These are phyloP conservation scores for Sturnira hondurensis DNA, from an alignment of 2,113 vertebrate genomes.

Conservation along the genomic window DNA sequence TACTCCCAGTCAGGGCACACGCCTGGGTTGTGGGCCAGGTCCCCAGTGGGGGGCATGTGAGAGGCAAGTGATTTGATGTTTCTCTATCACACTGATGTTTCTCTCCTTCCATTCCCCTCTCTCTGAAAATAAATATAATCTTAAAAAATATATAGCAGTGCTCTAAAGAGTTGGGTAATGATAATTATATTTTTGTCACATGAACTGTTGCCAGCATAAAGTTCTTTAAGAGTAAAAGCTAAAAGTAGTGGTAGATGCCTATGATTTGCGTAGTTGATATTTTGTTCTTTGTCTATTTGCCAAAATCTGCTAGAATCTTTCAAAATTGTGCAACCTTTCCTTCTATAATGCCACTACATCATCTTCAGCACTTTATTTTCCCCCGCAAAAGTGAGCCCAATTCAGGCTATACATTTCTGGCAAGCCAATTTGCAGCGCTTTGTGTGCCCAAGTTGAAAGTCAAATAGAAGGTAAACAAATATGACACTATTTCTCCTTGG, in stretches of 20 bases:
- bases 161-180: neutral
- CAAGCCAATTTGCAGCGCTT: constrained; percentile 7
- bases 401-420: neutral
- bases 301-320: neutral
- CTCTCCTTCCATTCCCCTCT: too few relatives aligned
- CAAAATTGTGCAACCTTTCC: neutral
- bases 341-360: neutral
- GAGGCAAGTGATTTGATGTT: too few relatives aligned
- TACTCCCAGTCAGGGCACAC: too few relatives aligned
- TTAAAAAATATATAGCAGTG: neutral
- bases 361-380: neutral
- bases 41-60: too few relatives aligned
- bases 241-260: neutral
- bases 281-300: neutral
- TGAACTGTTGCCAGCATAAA: neutral
- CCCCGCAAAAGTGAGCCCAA: neutral
- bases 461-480: neutral
- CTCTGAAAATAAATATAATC: too few relatives aligned
- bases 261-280: neutral
- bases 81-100: too few relatives aligned
- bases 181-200: neutral
- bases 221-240: constrained; percentile 24
- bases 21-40: too few relatives aligned
- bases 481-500: neutral
- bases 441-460: neutral